Conservation (phyloP, 2,113 vertebrate species). For the Phrynosoma blainvillii region DNA sequence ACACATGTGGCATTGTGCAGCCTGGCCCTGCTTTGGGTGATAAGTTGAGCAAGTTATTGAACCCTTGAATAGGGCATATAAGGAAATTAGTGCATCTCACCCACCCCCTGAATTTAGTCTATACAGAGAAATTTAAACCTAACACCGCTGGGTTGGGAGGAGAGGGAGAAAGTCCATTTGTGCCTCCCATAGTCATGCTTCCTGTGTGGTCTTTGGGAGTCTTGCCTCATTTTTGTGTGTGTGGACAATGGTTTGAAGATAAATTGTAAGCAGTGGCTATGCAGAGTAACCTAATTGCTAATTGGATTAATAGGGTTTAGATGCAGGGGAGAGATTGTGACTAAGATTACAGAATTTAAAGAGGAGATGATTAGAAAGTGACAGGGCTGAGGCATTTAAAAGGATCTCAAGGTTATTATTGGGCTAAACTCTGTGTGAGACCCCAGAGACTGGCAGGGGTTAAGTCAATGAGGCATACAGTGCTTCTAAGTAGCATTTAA, state of each 20-base stretch:
- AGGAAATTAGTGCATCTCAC: too few species aligned
- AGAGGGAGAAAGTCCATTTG: too few species aligned
- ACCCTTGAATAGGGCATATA: too few species aligned
- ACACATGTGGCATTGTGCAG: too few species aligned
- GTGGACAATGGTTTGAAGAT: too few species aligned
- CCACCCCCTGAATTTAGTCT: too few species aligned
- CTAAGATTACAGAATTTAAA: background rate
- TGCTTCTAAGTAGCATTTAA: background rate
- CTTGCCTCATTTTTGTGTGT: background rate
- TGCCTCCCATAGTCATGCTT: too few species aligned
- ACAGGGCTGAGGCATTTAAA: constrained; percentile 10
- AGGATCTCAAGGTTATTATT: background rate
- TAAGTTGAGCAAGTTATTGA: too few species aligned
- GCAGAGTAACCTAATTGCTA: background rate
- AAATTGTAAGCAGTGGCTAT: background rate
- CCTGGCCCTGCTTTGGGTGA: too few species aligned
- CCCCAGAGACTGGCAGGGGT: background rate
- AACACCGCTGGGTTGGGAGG: background rate
- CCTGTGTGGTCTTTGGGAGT: background rate
- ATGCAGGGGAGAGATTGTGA: background rate
- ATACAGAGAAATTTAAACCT: too few species aligned
- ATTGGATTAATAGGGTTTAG: constrained; percentile 26
- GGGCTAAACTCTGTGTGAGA: constrained; percentile 1
- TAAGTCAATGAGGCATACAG: background rate
- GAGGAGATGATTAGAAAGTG: background rate